phyloP scores from a whole-genome alignment of 2,888 invertebrate genomes.

The Diarsia brunnea region DNA sequence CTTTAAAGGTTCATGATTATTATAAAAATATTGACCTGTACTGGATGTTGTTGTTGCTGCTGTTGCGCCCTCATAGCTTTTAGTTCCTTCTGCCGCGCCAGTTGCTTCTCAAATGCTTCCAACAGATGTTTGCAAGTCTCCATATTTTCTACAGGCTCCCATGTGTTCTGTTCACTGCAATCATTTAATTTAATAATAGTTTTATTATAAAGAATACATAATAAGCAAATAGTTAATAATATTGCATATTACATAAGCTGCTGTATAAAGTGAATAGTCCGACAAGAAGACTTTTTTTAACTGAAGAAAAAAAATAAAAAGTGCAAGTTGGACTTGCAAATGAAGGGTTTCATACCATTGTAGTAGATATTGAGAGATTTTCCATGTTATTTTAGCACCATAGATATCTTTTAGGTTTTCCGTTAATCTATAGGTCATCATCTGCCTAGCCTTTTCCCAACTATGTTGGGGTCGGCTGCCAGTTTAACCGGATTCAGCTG shows the following conservation, averaged over 20 bases:
- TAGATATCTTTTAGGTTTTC: too few relatives aligned
- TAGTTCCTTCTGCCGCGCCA: slow-evolving; percentile 94
- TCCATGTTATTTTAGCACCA: too few relatives aligned
- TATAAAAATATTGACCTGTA: slow-evolving; percentile 74
- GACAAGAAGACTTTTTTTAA: neutral
- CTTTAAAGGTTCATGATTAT: neutral
- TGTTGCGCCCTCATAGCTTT: slow-evolving; percentile 90
- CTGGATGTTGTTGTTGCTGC: slow-evolving; percentile 82
- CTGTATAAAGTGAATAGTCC: neutral
- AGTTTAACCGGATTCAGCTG: too few relatives aligned
- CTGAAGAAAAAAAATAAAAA: too few relatives aligned
- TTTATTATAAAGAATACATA: neutral
- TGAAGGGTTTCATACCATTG: too few relatives aligned
- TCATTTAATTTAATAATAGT: neutral
- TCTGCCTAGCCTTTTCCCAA: too few relatives aligned
- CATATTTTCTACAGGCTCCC: slow-evolving; percentile 95
- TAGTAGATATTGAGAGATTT: too few relatives aligned
- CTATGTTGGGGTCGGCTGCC: too few relatives aligned
- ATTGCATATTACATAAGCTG: neutral
- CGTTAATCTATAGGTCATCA: too few relatives aligned
- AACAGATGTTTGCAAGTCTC: slow-evolving; percentile 94
- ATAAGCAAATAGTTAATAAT: neutral
- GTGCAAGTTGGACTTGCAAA: too few relatives aligned
- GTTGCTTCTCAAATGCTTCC: slow-evolving; percentile 95
- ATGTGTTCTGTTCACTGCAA: slow-evolving; percentile 94